Evolutionary conservation across 1,140 invertebrate genomes (phyloP).

Genomic region (Neuroterus valhalla): DNA sequence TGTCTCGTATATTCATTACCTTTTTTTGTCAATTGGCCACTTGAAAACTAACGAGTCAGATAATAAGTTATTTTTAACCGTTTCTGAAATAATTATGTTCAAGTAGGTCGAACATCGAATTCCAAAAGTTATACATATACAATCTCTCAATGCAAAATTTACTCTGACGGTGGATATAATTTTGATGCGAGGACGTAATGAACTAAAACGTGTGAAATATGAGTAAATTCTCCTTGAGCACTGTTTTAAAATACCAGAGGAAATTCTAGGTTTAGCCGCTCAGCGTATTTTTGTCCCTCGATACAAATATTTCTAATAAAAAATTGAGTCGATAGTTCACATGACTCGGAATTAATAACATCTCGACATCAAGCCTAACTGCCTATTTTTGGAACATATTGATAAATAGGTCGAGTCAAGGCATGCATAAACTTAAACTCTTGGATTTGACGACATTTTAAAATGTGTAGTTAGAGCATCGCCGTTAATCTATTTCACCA

Average conservation of each 20-base stretch:
- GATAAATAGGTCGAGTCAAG: conserved; percentile 53
- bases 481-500: conserved; percentile 40
- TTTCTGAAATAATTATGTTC: conserved; percentile 26
- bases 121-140: not conserved
- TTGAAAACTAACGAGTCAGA: no score
- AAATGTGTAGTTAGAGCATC: conserved; percentile 39
- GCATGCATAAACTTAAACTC: conserved; percentile 38
- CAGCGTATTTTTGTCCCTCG: not conserved
- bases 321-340: not conserved
- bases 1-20: conserved; percentile 7
- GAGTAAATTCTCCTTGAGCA: not conserved
- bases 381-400: conserved; percentile 57
- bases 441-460: conserved; percentile 41
- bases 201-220: not conserved
- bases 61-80: conserved; percentile 28
- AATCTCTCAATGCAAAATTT: conserved; percentile 5
- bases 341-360: not conserved
- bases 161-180: not conserved
- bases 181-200: not conserved
- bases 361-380: conserved; percentile 26
- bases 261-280: conserved; percentile 4
- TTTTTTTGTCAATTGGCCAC: not conserved
- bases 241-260: not conserved
- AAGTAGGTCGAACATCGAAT: not conserved
- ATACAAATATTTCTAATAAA: conserved; percentile 31